Evolutionary conservation across 2,797 vertebrate genomes (phyloP).

Genomic region (Thalassophryne amazonica): DNA sequence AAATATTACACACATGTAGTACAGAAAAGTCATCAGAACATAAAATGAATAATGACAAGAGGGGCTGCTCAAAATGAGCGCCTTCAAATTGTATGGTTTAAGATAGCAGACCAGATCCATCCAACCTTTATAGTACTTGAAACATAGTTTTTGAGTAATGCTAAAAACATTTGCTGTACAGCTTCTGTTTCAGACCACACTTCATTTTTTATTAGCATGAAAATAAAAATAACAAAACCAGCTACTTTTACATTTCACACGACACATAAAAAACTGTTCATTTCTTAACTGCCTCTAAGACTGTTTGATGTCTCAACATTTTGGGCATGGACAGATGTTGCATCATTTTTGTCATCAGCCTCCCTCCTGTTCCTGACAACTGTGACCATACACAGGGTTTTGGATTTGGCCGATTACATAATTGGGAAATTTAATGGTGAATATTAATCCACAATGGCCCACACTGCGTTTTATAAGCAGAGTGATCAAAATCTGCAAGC

Average conservation of each 20-base stretch:
- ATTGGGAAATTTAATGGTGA: slow-evolving; percentile 78
- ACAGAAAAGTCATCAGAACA: too few relatives aligned
- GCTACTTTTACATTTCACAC: slow-evolving; percentile 1
- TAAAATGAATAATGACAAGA: too few relatives aligned
- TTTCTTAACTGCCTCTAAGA: too few relatives aligned
- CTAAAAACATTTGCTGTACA: too few relatives aligned
- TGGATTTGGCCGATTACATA: slow-evolving; percentile 81
- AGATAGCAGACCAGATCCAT: too few relatives aligned
- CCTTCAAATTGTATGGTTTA: too few relatives aligned
- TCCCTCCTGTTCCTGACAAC: slow-evolving; percentile 29
- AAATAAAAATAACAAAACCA: neutral
- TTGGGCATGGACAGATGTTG: slow-evolving; percentile 30
- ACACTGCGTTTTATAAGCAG: slow-evolving; percentile 70
- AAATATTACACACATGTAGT: too few relatives aligned
- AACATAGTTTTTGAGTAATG: too few relatives aligned
- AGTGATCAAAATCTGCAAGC: slow-evolving; percentile 68
- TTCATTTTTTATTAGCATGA: neutral
- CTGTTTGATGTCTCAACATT: too few relatives aligned
- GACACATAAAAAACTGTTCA: too few relatives aligned
- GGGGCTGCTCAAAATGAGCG: too few relatives aligned
- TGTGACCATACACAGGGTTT: slow-evolving; percentile 66
- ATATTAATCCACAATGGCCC: slow-evolving; percentile 76
- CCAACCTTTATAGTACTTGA: too few relatives aligned
- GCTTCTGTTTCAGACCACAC: neutral
- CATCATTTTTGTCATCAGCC: slow-evolving; percentile 39